Percentiles rank a stretch among this genome's conserved stretches.
These are phyloP conservation scores for Mycalesis mineus DNA, from an alignment of 2,888 invertebrate species.

Conservation along the genomic window DNA sequence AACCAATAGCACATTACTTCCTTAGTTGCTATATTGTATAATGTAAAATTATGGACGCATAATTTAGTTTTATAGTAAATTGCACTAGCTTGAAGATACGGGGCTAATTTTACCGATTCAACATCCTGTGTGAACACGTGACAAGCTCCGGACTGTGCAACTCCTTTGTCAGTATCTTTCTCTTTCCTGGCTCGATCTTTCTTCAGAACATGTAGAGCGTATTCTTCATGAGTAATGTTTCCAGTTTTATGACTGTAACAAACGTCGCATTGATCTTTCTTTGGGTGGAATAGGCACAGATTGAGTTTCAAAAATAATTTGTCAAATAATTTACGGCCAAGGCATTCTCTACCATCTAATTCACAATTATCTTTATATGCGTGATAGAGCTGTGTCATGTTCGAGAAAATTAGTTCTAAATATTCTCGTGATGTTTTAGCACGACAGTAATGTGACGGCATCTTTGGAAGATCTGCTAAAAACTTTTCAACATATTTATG, in stretches of 20 bases:
- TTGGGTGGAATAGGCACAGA: conserved; percentile 32
- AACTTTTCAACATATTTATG: conserved; percentile 29
- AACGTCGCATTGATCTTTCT: conserved; percentile 8
- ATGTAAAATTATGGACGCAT: conserved; percentile 35
- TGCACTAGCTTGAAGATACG: conserved; percentile 34
- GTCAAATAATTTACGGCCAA: conserved; percentile 31
- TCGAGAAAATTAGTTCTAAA: conserved; percentile 28
- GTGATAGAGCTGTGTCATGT: conserved; percentile 2
- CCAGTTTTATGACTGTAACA: conserved; percentile 28
- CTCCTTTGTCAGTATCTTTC: conserved; percentile 28
- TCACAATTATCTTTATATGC: conserved; percentile 6
- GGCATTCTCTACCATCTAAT: conserved; percentile 2
- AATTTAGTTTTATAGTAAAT: conserved; percentile 37
- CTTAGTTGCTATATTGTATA: conserved; percentile 27
- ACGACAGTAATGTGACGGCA: conserved; percentile 29
- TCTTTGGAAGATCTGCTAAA: conserved; percentile 25
- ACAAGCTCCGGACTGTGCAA: conserved; percentile 27
- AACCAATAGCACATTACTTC: conserved; percentile 22
- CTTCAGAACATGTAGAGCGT: conserved; percentile 18
- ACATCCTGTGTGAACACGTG: conserved; percentile 35
- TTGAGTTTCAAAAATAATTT: conserved; percentile 33
- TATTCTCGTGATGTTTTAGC: conserved; percentile 18
- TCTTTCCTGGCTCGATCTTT: conserved; percentile 32
- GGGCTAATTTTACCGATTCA: conserved; percentile 33
- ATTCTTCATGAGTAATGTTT: conserved; percentile 32